A percentile compares a stretch with the other conserved stretches of the same genome.
These are phyloP conservation scores for Carollia perspicillata DNA, from an alignment of 2,113 vertebrate genomes.

Conservation along the genomic window DNA sequence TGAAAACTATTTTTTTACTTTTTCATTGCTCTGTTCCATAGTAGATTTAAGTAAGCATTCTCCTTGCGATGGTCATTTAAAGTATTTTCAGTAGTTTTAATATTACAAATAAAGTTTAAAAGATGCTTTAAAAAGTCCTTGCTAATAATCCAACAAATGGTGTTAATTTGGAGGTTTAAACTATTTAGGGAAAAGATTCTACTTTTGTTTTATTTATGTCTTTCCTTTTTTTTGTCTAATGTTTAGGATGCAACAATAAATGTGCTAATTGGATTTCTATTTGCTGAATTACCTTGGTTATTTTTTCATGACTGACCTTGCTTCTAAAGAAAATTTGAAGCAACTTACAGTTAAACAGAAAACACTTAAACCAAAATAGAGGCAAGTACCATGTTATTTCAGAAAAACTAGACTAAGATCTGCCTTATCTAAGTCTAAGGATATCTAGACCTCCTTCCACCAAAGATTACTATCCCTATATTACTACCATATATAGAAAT, in stretches of 20 bases:
- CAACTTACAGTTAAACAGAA: not conserved
- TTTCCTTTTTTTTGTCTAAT: not conserved
- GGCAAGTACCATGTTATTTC: not conserved
- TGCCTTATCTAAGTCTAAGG: not conserved
- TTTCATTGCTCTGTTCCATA: not conserved
- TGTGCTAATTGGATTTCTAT: not conserved
- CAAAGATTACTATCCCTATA: not conserved
- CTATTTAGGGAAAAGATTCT: not conserved
- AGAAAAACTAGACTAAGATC: not conserved
- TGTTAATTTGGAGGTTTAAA: not conserved
- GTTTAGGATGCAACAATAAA: not conserved
- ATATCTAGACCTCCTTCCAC: not conserved
- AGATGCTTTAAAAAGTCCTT: not conserved
- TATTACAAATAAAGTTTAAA: not conserved
- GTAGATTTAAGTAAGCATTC: not conserved
- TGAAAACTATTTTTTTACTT: not conserved
- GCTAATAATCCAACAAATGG: not conserved
- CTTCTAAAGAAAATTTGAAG: conserved; percentile 31
- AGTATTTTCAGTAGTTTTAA: not conserved
- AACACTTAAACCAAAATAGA: conserved; percentile 12
- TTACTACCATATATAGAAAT: not conserved
- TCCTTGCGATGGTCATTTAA: not conserved
- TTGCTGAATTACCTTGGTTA: not conserved
- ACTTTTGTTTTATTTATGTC: not conserved
- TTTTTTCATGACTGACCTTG: not conserved